Base-by-base conservation (phyloP, 1,140 invertebrate species). In the Propsilocerus akamusi region DNA sequence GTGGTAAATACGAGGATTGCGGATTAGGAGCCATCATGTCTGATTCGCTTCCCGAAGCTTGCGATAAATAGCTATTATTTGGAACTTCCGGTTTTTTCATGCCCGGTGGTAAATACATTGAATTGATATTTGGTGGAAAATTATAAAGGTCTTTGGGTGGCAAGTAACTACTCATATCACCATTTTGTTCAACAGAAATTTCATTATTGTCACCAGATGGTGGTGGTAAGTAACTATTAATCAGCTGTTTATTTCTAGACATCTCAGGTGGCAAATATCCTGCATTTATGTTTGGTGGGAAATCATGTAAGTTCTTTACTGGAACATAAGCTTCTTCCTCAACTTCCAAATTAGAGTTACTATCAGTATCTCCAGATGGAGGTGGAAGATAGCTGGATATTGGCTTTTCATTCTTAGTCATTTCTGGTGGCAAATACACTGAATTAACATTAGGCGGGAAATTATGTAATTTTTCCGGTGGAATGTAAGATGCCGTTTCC, bases 401-500 rank as follows among this genome's bases (percentile, higher is more conserved):
- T 0, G 50, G 51, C 46, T 58, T 53, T 6, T 58, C 54, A 20
- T 17, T 22, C 10, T 20, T 41, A 14, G 22, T 41, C 34, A 41
- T 41, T 20, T 41, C 34, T 8, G 34, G 60, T 24, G 58, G 54
- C 5, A 58, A 56, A 50, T 65, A 65, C 3, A 58, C 56, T 2
- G 57, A 56, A 24, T 63, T 57, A 1, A 57, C 25, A 46, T 57
- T 57, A 0, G 63, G 63, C 14, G 63, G 63, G 54, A 65, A 65
- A 5, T 59, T 53, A 41, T 65, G 63, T 1, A 57, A 46, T 52
- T 64, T 55, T 32, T 55, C 54, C 0, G 56, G 56, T 2, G 63
- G 46, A 2, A 53, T 55, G 53, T 59, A 65, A 3, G 58, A 55
- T 7, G n/a, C n/a, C n/a, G n/a, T n/a, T n/a, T n/a, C n/a, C n/a